Evolutionary conservation across 1,140 invertebrate genomes (phyloP).

Genomic region (Mercenaria mercenaria): DNA sequence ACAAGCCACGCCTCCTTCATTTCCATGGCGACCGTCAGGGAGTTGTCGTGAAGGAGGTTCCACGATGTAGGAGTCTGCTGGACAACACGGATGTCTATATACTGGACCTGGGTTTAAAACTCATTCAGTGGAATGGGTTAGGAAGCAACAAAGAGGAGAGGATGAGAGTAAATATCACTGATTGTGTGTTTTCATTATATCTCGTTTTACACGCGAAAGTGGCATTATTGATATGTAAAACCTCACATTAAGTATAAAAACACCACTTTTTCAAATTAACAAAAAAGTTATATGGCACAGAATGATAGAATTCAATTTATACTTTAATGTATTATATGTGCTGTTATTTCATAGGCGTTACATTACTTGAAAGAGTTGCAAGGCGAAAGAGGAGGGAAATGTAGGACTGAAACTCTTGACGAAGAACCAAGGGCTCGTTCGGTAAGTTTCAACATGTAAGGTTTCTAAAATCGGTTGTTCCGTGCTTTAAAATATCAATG

Average conservation of each 20-base stretch:
- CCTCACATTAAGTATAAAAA: too few species aligned
- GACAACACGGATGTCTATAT: slow-evolving; percentile 97
- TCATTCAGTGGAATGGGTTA: slow-evolving; percentile 90
- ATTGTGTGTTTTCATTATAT: too few species aligned
- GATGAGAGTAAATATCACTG: slow-evolving; percentile 81
- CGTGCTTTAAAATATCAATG: too few species aligned
- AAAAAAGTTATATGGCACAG: too few species aligned
- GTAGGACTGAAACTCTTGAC: slow-evolving; percentile 72
- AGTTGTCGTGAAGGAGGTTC: slow-evolving; percentile 79
- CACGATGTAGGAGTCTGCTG: slow-evolving; percentile 84
- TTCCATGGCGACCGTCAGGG: slow-evolving; percentile 78
- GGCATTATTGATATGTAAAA: too few species aligned
- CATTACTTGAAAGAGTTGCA: slow-evolving; percentile 69
- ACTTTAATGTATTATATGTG: too few species aligned
- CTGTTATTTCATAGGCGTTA: slow-evolving; percentile 69
- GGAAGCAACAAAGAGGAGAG: slow-evolving; percentile 83
- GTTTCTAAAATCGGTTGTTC: too few species aligned
- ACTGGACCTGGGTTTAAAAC: slow-evolving; percentile 92
- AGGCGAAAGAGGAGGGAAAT: slow-evolving; percentile 74
- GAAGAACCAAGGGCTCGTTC: slow-evolving; percentile 62
- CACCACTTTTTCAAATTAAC: too few species aligned
- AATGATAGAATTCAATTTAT: too few species aligned
- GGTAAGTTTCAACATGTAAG: slow-evolving; percentile 58
- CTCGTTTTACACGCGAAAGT: too few species aligned
- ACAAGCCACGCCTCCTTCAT: slow-evolving; percentile 89